phyloP scores from a whole-genome alignment of 2,797 vertebrate species.

The Anguilla marmorata region DNA sequence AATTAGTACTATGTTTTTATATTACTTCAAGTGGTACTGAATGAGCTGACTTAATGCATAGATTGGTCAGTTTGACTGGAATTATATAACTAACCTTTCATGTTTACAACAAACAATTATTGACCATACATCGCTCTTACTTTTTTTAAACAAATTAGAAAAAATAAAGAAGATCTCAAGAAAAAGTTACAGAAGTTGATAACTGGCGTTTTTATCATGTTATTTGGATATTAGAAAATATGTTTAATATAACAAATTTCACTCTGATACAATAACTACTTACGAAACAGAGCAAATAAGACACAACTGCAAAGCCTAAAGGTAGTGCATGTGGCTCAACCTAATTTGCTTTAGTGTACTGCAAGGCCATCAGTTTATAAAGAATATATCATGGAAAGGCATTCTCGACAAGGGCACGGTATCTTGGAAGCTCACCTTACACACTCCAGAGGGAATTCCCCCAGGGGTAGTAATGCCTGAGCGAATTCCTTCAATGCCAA shows the following conservation, averaged over 20 bases:
- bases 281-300: not conserved
- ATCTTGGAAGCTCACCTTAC: conserved; percentile 17
- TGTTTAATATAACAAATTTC: not conserved
- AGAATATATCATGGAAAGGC: not conserved
- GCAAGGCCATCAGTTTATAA: not conserved
- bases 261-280: not conserved
- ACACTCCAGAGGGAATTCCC: conserved; percentile 1
- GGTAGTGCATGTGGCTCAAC: not conserved
- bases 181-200: not conserved
- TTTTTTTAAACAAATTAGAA: not conserved
- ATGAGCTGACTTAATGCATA: not conserved
- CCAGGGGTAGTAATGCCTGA: not conserved
- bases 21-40: not conserved
- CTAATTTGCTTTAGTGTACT: not conserved
- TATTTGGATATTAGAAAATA: not conserved
- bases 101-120: not conserved
- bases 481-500: not conserved
- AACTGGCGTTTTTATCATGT: not conserved
- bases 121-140: not conserved
- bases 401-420: not conserved
- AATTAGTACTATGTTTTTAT: not conserved
- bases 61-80: not conserved
- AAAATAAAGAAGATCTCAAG: not conserved
- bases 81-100: not conserved
- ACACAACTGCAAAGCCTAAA: not conserved